phyloP scores from a whole-genome alignment of 2,888 invertebrate species.

The Pelosia muscerda region DNA sequence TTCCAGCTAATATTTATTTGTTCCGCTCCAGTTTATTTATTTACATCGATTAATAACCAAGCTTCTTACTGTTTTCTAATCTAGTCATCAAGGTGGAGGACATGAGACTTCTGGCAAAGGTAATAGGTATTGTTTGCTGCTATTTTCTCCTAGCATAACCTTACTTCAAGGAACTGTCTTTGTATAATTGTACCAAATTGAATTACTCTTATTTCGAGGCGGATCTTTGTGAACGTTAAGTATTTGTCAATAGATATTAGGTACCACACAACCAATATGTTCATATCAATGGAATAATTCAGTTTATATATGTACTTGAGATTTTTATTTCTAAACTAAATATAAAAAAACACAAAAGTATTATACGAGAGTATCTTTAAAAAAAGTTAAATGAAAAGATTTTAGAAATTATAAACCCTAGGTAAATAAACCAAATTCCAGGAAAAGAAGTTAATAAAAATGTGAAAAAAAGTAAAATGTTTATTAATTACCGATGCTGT shows the following conservation, averaged over 20 bases:
- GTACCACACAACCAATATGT: too few species aligned
- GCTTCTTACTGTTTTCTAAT: constrained; percentile 53
- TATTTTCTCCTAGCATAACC: not conserved
- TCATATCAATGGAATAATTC: too few species aligned
- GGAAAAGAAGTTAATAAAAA: not conserved
- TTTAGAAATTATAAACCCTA: not conserved
- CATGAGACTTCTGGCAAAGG: constrained; percentile 7
- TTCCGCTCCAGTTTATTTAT: constrained; percentile 71
- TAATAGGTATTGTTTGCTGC: not conserved
- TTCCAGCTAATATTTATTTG: constrained; percentile 72
- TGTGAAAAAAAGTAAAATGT: not conserved
- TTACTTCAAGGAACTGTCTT: not conserved
- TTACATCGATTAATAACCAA: constrained; percentile 60
- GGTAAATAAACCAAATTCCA: not conserved
- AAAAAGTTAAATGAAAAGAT: too few species aligned
- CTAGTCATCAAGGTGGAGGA: constrained; percentile 49
- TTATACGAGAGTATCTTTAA: too few species aligned
- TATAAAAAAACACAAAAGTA: too few species aligned
- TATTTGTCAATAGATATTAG: not conserved
- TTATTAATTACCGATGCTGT: constrained; percentile 89
- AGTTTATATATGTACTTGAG: not conserved
- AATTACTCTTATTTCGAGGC: too few species aligned
- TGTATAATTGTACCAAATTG: not conserved
- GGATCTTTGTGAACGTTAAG: not conserved
- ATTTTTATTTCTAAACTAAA: not conserved